Evolutionary conservation across 2,888 invertebrate genomes (phyloP).

Genomic region (Drosophila diplacantha): DNA sequence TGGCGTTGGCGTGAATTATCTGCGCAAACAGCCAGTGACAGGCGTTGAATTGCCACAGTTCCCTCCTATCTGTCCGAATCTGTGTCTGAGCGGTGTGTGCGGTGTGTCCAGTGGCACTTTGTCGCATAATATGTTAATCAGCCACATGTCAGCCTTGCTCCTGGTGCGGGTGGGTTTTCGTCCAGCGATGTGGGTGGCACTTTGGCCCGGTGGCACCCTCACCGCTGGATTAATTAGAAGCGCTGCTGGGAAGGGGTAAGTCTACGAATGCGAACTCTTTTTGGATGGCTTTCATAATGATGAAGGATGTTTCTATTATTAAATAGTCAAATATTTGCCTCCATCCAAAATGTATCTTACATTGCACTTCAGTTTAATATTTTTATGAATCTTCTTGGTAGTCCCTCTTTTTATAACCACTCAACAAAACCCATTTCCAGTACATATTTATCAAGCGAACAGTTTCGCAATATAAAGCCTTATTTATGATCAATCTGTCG

Average conservation of each 20-base stretch:
- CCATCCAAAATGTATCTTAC: not conserved
- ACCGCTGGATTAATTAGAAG: slow-evolving; percentile 24
- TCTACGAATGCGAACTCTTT: too few species aligned
- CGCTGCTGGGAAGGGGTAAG: not conserved
- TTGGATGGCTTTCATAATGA: not conserved
- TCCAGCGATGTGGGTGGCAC: slow-evolving; percentile 42
- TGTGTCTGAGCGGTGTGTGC: slow-evolving; percentile 21
- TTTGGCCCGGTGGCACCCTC: slow-evolving; percentile 1
- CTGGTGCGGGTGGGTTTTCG: slow-evolving; percentile 48
- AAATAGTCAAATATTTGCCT: not conserved
- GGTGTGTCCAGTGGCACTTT: slow-evolving; percentile 67
- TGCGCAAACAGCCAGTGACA: slow-evolving; percentile 70
- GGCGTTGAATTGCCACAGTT: slow-evolving; percentile 70
- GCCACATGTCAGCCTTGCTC: slow-evolving; percentile 56
- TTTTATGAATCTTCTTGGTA: not conserved
- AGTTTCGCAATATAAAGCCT: slow-evolving; percentile 8
- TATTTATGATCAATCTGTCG: slow-evolving; percentile 62
- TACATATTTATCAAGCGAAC: slow-evolving; percentile 24
- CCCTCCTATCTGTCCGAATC: slow-evolving; percentile 17
- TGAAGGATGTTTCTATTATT: not conserved
- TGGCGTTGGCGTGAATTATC: slow-evolving; percentile 71
- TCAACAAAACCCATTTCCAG: slow-evolving; percentile 1
- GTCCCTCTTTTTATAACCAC: not conserved
- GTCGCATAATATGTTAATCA: slow-evolving; percentile 73
- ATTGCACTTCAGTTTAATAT: not conserved